These are phyloP conservation scores for Phyllostomus hastatus DNA, from an alignment of 2,113 vertebrate genomes.

Conservation along the genomic window DNA sequence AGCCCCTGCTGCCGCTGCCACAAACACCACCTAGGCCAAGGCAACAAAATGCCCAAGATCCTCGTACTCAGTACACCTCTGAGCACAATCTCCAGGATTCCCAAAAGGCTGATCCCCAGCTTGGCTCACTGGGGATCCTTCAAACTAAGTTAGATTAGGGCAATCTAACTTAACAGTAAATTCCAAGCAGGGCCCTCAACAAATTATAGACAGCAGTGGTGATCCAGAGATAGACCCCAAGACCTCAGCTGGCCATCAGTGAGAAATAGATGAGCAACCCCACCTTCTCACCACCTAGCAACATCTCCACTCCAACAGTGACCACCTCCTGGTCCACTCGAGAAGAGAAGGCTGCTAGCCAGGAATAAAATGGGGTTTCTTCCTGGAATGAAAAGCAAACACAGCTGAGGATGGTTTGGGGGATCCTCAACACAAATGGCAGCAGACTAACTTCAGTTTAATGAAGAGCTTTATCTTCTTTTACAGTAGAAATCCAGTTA, in stretches of 20 bases:
- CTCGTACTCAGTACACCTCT: not conserved
- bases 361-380: conserved; percentile 6
- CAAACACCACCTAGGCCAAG: not conserved
- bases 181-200: not conserved
- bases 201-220: conserved; percentile 68
- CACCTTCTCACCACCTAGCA: not conserved
- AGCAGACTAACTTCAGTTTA: not conserved
- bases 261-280: not conserved
- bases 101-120: not conserved
- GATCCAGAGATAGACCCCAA: not conserved
- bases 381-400: not conserved
- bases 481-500: not conserved
- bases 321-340: not conserved
- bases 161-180: not conserved
- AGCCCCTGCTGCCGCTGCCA: fast-evolving
- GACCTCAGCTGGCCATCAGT: not conserved
- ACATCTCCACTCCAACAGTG: not conserved
- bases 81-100: not conserved
- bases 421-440: not conserved
- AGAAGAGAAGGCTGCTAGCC: not conserved
- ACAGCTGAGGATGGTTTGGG: not conserved
- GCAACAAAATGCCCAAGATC: not conserved
- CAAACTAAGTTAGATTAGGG: not conserved
- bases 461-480: not conserved
- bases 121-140: not conserved